Evolutionary conservation across 1,140 invertebrate genomes (phyloP).

Genomic region (Nasonia giraulti): DNA sequence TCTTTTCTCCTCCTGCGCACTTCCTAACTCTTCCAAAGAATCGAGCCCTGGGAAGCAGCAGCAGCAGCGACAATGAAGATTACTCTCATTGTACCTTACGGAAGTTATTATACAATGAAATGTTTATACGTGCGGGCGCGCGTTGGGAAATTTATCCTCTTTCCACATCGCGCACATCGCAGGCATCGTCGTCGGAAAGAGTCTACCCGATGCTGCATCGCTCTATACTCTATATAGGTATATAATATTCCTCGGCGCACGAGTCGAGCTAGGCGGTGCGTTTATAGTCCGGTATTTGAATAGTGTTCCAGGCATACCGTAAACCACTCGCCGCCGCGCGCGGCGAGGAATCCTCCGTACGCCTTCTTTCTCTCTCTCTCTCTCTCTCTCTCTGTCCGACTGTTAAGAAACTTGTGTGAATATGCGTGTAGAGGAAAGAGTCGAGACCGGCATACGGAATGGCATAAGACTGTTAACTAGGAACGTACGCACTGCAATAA

Average conservation of each 20-base stretch:
- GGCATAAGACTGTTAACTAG: no score
- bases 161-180: neutral
- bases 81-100: conserved; percentile 40
- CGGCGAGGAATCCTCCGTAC: conserved; percentile 13
- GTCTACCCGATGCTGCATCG: no score
- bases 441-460: no score
- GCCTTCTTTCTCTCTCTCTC: neutral
- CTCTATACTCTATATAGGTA: neutral
- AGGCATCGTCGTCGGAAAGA: neutral
- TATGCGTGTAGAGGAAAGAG: neutral
- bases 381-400: neutral
- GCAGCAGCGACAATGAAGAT: conserved; percentile 36
- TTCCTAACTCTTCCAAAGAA: neutral
- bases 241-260: neutral
- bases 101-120: conserved; percentile 42
- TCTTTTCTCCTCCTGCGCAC: neutral
- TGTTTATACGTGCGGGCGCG: neutral
- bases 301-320: conserved; percentile 45
- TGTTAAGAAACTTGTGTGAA: conserved; percentile 22
- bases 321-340: conserved; percentile 11
- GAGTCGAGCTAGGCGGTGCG: neutral
- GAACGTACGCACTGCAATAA: neutral
- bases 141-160: conserved; percentile 16
- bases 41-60: conserved; percentile 19
- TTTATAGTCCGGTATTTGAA: conserved; percentile 45